These are phyloP conservation scores for Cynodonichthys magdalenae DNA, from an alignment of 2,797 vertebrate genomes.

Conservation along the genomic window DNA sequence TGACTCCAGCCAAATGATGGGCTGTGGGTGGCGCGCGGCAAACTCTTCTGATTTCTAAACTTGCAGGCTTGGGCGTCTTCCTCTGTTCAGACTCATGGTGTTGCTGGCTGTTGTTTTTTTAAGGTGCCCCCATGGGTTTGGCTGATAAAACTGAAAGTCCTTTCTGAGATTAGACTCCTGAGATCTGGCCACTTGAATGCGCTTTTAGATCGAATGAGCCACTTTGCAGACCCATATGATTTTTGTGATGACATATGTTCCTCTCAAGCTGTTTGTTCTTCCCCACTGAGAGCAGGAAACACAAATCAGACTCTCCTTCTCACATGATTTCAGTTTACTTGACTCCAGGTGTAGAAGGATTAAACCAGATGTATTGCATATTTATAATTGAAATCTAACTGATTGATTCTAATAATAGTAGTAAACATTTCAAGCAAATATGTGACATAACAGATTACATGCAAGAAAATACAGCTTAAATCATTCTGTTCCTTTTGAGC, in stretches of 20 bases:
- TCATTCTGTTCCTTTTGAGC: conserved; percentile 31
- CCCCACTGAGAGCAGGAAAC: conserved; percentile 28
- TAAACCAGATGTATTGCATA: conserved; percentile 56
- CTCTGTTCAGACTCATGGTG: conserved; percentile 9
- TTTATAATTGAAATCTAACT: conserved; percentile 63
- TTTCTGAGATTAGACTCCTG: conserved; percentile 18
- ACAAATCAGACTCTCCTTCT: conserved; percentile 18
- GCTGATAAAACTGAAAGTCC: conserved; percentile 29
- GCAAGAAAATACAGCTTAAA: conserved; percentile 35
- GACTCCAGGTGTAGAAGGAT: conserved; percentile 42
- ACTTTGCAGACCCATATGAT: conserved; percentile 17
- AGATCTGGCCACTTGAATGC: conserved; percentile 15
- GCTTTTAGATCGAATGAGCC: conserved; percentile 24
- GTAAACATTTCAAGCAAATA: conserved; percentile 25
- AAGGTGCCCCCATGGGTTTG: conserved; percentile 19
- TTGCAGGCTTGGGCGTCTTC: conserved; percentile 26
- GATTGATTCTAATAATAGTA: too few species aligned
- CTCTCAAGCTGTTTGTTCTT: conserved; percentile 22
- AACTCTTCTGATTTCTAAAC: conserved; percentile 41
- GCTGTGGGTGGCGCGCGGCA: conserved; percentile 44
- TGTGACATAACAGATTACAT: conserved; percentile 45
- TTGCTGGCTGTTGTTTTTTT: conserved; percentile 11
- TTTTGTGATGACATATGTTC: conserved; percentile 22
- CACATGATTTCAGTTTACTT: not conserved
- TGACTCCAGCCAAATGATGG: conserved; percentile 52